phyloP scores from a whole-genome alignment of 1,140 invertebrate species.

The Panagrolaimus sp. region DNA sequence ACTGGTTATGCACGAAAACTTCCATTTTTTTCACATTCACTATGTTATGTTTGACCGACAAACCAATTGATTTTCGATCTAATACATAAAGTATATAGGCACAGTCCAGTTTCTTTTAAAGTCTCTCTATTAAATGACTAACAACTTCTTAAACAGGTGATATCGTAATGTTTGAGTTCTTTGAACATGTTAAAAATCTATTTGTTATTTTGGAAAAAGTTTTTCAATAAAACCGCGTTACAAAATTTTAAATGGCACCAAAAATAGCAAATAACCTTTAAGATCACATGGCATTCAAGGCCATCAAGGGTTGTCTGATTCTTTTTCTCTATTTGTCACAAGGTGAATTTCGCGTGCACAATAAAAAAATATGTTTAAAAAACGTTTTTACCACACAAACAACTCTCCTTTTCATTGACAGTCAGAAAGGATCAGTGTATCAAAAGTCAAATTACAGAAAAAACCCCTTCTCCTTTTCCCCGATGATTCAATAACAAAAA shows the following conservation, averaged over 20 bases:
- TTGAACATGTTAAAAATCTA: background rate
- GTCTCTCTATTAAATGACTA: background rate
- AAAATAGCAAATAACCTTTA: background rate
- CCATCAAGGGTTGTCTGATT: background rate
- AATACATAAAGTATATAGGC: too few relatives aligned
- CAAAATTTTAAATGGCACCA: background rate
- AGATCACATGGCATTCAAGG: background rate
- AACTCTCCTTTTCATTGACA: background rate
- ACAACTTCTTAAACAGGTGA: background rate
- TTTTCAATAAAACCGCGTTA: background rate
- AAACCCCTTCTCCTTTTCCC: background rate
- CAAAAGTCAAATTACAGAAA: slow-evolving; percentile 17
- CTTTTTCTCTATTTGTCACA: background rate
- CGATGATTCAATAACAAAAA: background rate
- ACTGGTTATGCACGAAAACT: too few relatives aligned
- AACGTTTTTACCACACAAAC: background rate
- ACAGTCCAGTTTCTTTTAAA: too few relatives aligned
- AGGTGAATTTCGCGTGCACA: background rate
- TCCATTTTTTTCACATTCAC: too few relatives aligned
- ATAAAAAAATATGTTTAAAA: background rate
- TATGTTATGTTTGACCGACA: too few relatives aligned
- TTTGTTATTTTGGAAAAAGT: background rate
- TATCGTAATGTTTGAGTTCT: background rate
- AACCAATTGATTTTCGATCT: too few relatives aligned
- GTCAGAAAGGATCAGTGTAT: background rate